Conservation (phyloP, 1,140 invertebrate species). For the Platyscapa corneri region DNA sequence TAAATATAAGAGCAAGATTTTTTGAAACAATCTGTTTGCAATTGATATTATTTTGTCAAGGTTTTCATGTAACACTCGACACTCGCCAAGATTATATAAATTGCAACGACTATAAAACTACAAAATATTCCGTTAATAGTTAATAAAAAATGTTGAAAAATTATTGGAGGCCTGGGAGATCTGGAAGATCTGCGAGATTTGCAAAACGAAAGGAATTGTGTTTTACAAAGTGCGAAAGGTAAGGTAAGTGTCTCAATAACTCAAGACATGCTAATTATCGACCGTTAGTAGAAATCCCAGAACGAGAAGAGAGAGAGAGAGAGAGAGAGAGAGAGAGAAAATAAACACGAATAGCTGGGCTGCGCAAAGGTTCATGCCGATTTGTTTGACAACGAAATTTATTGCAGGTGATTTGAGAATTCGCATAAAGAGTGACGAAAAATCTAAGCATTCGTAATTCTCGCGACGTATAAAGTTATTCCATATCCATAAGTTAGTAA, state of each 20-base stretch:
- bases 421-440: background rate
- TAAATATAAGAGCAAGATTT: too few species aligned
- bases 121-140: background rate
- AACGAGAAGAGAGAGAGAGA: too few species aligned
- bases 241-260: constrained; percentile 46
- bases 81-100: too few species aligned
- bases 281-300: constrained; percentile 41
- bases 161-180: too few species aligned
- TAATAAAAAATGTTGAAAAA: too few species aligned
- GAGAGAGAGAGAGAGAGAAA: too few species aligned
- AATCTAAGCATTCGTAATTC: too few species aligned
- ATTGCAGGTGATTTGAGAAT: background rate
- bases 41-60: background rate
- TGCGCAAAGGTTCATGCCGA: constrained; percentile 22
- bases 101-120: background rate
- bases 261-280: constrained; percentile 33
- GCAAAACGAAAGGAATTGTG: background rate
- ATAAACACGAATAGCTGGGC: background rate
- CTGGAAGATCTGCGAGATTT: too few species aligned
- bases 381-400: background rate
- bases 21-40: background rate
- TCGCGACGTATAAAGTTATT: background rate
- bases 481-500: background rate
- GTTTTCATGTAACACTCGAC: background rate
- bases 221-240: constrained; percentile 25